phyloP scores from a whole-genome alignment of 2,113 vertebrate species.

The Spheniscus mendiculus region DNA sequence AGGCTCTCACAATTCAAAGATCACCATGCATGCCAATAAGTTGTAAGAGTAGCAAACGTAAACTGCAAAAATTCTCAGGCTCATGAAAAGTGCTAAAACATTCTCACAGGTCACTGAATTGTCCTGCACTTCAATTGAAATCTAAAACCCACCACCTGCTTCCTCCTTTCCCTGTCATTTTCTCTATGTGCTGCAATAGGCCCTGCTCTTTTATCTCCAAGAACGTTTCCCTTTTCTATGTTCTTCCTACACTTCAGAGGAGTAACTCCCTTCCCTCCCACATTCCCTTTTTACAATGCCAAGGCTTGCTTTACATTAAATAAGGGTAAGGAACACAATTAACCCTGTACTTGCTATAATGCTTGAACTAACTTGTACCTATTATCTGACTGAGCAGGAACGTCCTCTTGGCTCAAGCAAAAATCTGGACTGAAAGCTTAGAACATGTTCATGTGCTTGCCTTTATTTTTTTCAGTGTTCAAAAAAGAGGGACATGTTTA shows the following conservation, averaged over 20 bases:
- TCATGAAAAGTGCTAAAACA: not conserved
- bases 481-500: not conserved
- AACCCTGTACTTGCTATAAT: not conserved
- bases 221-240: not conserved
- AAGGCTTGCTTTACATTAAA: not conserved
- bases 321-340: not conserved
- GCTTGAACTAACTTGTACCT: not conserved
- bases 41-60: not conserved
- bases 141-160: constrained; percentile 5
- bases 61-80: not conserved
- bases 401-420: not conserved
- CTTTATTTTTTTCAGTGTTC: not conserved
- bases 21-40: not conserved
- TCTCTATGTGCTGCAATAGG: not conserved
- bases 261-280: not conserved
- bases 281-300: not conserved
- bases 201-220: not conserved
- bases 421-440: not conserved
- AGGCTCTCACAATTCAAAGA: not conserved
- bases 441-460: not conserved
- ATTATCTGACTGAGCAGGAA: not conserved
- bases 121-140: constrained; percentile 21
- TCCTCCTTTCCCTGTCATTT: not conserved
- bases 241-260: not conserved
- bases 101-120: constrained; percentile 17